Evolutionary conservation across 1,140 invertebrate genomes (phyloP).

Genomic region (Brachionus asplanchnoidis): DNA sequence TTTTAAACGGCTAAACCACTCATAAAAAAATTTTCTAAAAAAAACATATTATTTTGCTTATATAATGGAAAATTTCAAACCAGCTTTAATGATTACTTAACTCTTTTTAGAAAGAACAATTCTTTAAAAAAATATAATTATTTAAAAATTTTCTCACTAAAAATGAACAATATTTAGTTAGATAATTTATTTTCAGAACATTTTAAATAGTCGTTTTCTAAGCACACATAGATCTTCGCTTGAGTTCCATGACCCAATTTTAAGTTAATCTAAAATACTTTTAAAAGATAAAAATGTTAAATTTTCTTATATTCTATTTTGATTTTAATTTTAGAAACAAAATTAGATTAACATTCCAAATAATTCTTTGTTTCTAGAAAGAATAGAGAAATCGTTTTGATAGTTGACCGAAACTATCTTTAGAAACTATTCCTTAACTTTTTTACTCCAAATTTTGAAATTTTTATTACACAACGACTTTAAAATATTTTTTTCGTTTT

Average conservation of each 20-base stretch:
- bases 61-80: too few species aligned
- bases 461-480: not conserved
- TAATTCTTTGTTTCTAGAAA: not conserved
- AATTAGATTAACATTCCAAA: not conserved
- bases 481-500: not conserved
- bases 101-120: too few species aligned
- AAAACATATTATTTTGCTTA: too few species aligned
- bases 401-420: not conserved
- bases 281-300: not conserved
- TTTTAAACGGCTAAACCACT: too few species aligned
- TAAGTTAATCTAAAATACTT: not conserved
- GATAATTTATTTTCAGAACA: not conserved
- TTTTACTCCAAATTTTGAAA: not conserved
- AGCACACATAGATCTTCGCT: not conserved
- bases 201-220: not conserved
- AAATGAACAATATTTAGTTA: not conserved
- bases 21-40: too few species aligned
- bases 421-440: not conserved
- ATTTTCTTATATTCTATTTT: not conserved
- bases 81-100: too few species aligned
- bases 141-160: too few species aligned
- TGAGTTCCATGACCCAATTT: not conserved
- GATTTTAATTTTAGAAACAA: not conserved
- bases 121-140: too few species aligned
- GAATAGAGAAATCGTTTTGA: not conserved